Percentiles rank a stretch among this genome's conserved stretches.
phyloP scores from a whole-genome alignment of 2,113 vertebrate genomes.

The Scalopus aquaticus region DNA sequence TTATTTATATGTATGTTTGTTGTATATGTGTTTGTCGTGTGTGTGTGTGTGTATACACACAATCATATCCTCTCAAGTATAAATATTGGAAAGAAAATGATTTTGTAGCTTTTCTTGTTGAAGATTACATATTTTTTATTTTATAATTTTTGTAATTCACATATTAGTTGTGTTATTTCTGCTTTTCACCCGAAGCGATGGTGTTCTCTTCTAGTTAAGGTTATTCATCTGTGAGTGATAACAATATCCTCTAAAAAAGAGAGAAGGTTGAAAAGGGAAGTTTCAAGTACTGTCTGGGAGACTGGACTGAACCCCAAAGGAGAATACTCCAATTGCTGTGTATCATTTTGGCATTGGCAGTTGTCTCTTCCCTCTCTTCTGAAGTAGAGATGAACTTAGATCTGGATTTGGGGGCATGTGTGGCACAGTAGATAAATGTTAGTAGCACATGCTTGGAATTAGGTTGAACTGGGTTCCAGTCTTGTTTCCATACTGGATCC shows the following conservation, averaged over 20 bases:
- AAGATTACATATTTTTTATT: not conserved
- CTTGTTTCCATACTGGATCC: not conserved
- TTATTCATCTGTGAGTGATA: not conserved
- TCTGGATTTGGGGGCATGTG: not conserved
- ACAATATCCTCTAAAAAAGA: not conserved
- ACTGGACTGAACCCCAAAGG: not conserved
- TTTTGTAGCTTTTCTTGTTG: not conserved
- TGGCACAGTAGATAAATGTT: not conserved
- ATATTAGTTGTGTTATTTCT: not conserved
- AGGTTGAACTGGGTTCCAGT: not conserved
- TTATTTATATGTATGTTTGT: not conserved
- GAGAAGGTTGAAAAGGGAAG: not conserved
- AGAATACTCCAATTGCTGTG: rapidly evolving
- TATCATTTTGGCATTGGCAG: not conserved
- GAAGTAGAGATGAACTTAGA: not conserved
- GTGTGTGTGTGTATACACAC: not conserved
- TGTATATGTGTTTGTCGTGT: not conserved
- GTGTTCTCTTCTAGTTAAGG: not conserved
- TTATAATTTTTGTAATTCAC: not conserved
- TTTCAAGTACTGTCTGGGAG: not conserved
- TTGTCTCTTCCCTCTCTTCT: not conserved
- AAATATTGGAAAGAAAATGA: not conserved
- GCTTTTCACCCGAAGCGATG: not conserved
- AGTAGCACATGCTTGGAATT: not conserved
- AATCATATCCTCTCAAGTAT: not conserved